Evolutionary conservation across 2,888 invertebrate species (phyloP), one percentile per base, ranked within the genome.

Genomic region (Dysmachus trigonus): DNA sequence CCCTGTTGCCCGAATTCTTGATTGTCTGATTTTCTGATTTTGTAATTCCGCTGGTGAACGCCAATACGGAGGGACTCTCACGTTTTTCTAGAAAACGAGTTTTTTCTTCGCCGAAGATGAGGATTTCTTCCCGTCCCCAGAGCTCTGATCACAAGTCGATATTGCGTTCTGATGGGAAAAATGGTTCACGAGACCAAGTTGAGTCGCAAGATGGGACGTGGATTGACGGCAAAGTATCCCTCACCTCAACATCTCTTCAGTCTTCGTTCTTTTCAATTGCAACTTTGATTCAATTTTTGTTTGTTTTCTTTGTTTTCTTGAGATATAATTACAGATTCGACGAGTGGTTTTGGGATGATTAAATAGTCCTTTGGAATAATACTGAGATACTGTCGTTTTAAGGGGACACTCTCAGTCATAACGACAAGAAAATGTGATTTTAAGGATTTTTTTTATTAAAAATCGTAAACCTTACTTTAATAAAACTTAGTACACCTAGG

Each of bases 41-140:
- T 22, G 38, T 31, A 22, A 35, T 76, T 76, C 76, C 76, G 15
- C 22, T 31, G 76, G 35, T 76, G 33, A 72, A 72, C 31, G 72
- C 15, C 31, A 27, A 31, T 22, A 76, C 77, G 41, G 33, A 22
- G 1, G 30, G 35, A 76, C 35, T 77, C 77, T 77, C 77, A 41
- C 77, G 35, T 47, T 77, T 47, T 77, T 41, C 18, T 47, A 47
- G 47, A 47, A 77, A 77, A 77, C 77, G 38, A 77, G 41, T 77
- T 41, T 77, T 77, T n/a, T 74, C 35, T 18, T 35, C 31, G 30
- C 31, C 27, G 15, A 74, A 74, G 74, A 31, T 74, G 31, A 74
- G 62, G 18, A 22, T 18, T 18, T 18, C 10, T n/a, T 73, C 74
- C 33, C 33, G 10, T 72, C 72, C 72, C 72, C 1, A 72, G 33